Base-by-base conservation (phyloP, 2,113 vertebrate species). In the Datnioides undecimradiatus region DNA sequence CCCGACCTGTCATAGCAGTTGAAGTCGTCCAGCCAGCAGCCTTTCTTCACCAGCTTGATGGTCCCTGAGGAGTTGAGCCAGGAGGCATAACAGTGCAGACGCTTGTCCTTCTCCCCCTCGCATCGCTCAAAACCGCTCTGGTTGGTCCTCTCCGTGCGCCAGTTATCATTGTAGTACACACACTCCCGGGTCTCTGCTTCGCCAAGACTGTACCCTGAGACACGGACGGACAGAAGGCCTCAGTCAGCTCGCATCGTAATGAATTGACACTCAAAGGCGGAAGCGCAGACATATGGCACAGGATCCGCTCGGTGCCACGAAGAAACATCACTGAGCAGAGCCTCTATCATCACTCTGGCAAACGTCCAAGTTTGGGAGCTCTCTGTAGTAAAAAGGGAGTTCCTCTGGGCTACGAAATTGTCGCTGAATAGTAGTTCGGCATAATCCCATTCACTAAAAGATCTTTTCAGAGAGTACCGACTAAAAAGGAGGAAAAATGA, bases 11-110 rank as follows among this genome's bases (percentile, higher is more conserved):
- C 97, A 2, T 99, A 99, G 93, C 98, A 99, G 95, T 99, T 99
- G 95, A 99, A 99, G 93, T 99, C 98, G 0, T 99, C 98, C 77
- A 99, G 91, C 98, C 98, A 99, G 95, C 98, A 99, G 84, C 98
- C 98, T 89, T 99, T 99, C 94, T 98, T 99, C 91, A 99, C 97
- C 65, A 99, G 95, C 90, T 97, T 97, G 0, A 99, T 97, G 88
- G 96, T 96, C 89, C 98, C 98, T 0, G 98, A 99, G 93, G 96
- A 96, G 94, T 99, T 99, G 80, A 97, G 96, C 98, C 98, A 99
- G 66, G 98, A 99, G 59, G 98, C 97, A 0, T 99, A 99, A 91
- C 98, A 99, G 94, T 99, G 98, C 67, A 98, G 96, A 21, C 98
- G 89, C 89, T 99, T 99, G 94, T 98, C 98, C 93, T 97, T 98